Evolutionary conservation across 2,888 invertebrate genomes (phyloP), one percentile per base, ranked within the genome.

Genomic region (Ligdia adustata): DNA sequence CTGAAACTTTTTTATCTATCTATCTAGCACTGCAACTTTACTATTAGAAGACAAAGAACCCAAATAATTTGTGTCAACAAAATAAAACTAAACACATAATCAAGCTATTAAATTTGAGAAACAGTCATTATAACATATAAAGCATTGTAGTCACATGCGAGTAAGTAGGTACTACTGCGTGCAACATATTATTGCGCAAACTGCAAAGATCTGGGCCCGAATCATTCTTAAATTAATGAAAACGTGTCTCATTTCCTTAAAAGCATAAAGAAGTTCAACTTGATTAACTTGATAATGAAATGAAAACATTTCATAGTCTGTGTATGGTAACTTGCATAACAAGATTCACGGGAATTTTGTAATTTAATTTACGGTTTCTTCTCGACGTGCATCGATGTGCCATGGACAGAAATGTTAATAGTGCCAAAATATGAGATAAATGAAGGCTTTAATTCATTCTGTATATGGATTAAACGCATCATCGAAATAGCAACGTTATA

Each of bases 161-260:
- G n/a, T 63, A 65, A 57, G 62, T 61, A 54, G 56, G n/a, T n/a
- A 55, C 38, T 58, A 22, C 42, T 58, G 64, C 60, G n/a, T n/a
- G n/a, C n/a, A n/a, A n/a, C n/a, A 72, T 69, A 47, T 29, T 56
- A 53, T 72, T 70, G 65, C 73, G 61, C 46, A 66, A 69, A 69
- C 55, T 9, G 44, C 45, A 52, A 57, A 62, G 59, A 63, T 64
- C 42, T 60, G 58, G 55, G 47, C 9, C 27, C 34, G 26, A 52
- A 56, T 55, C 29, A 45, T 52, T 47, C 24, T 46, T 43, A 16
- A 28, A 45, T 28, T 32, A 48, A 33, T 12, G 37, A 27, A 24
- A 16, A 22, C 35, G 52, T 50, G 46, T 31, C 13, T 51, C 31
- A 43, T 44, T 39, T 40, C 18, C 42, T 33, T 42, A 49, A 37